Evolutionary conservation across 2,888 invertebrate species (phyloP), one percentile per base, ranked within the genome.

Genomic region (Sarcophaga rosellei): DNA sequence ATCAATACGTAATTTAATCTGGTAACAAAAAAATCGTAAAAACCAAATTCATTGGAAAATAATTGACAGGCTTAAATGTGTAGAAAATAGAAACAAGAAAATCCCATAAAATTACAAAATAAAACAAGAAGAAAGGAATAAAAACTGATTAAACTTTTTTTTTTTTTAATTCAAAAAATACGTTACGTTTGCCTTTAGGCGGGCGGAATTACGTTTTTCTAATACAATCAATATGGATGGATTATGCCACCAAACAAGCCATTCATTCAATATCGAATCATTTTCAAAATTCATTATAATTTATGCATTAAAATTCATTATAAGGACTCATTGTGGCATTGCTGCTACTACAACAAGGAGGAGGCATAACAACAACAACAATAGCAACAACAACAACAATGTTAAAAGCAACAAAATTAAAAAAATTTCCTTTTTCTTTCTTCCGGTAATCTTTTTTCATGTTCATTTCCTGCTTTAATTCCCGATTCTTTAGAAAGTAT

Each of bases 211-310:
- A 53, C 17, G 65, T 11, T 45, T 45, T 70, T 72, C 65, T 70
- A 80, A 84, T 84, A 72, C 79, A 70, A 84, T 84, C 84, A 84
- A 80, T 84, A 84, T 80, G 70, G 84, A 84, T 80, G 70, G 84
- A 84, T 84, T 84, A 84, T 61, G 65, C 59, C 20, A 79, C 17
- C 17, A 57, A 68, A 57, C 44, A 74, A 62, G 53, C 12, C 53
- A 17, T 53, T 53, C 53, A n/a, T n/a, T n/a, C 3, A 53, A 53
- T 15, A 53, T 53, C 17, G 17, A 53, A 53, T 53, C 53, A 53
- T 53, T 53, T 17, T 53, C 5, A 15, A 15, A 15, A 4, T 53
- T 53, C 12, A 53, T 17, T 12, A 53, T 53, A 53, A 53, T 53
- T 53, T 53, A 53, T 53, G 53, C 53, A 53, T 53, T 53, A 53